phyloP scores from a whole-genome alignment of 35 echinoderm and acorn worm species.

The Holothuria glaberrima region DNA sequence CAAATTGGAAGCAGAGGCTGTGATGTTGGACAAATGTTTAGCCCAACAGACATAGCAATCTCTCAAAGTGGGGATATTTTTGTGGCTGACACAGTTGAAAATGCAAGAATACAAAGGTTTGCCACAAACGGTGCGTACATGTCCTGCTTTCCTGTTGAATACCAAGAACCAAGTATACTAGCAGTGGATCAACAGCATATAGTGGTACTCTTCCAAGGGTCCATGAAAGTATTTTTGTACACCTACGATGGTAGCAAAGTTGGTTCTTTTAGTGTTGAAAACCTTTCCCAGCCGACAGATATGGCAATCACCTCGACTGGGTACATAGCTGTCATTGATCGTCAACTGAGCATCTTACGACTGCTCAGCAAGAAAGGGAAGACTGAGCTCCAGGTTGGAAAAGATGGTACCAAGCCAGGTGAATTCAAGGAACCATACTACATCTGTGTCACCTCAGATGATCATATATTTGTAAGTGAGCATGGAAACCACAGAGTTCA shows the following conservation, averaged over 20 bases:
- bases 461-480: constrained; percentile 79
- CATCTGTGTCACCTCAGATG: constrained; percentile 66
- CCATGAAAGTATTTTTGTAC: constrained; percentile 55
- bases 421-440: constrained; percentile 86
- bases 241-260: constrained; percentile 59
- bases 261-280: constrained; percentile 54
- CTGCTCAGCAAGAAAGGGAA: constrained; percentile 69
- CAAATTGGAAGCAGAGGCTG: constrained; percentile 78
- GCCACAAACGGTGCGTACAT: constrained; percentile 65
- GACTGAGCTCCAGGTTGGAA: constrained; percentile 56
- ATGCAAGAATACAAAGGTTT: constrained; percentile 70
- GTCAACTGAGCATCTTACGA: constrained; percentile 46
- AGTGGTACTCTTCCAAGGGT: constrained; percentile 62
- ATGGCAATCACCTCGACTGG: constrained; percentile 70
- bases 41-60: constrained; percentile 76
- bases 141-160: constrained; percentile 56
- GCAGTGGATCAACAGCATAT: constrained; percentile 53
- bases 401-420: constrained; percentile 68
- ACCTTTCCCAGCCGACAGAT: constrained; percentile 66
- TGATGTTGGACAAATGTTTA: constrained; percentile 70
- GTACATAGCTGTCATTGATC: constrained; percentile 74
- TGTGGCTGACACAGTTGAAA: constrained; percentile 85
- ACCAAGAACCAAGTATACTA: constrained; percentile 74
- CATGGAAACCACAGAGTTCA: constrained; percentile 75
- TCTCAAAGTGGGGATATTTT: constrained; percentile 66